A percentile compares a stretch with the other conserved stretches of the same genome.
Evolutionary conservation across 2,888 invertebrate genomes (phyloP).

Genomic region (Rhagium mordax): DNA sequence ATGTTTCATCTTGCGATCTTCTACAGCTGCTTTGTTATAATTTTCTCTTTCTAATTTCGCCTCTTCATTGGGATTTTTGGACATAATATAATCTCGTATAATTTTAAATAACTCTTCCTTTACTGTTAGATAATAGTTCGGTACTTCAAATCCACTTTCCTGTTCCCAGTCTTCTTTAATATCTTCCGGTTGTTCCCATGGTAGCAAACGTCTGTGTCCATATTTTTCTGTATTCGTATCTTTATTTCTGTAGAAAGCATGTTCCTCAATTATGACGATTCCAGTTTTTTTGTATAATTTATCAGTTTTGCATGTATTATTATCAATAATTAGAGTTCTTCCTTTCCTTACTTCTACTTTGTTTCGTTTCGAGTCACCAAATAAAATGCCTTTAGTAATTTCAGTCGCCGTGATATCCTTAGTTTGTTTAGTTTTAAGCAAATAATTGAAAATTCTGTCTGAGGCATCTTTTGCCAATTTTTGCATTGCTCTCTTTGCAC

Average conservation of each 20-base stretch:
- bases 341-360: constrained; percentile 36
- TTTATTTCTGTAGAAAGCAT: constrained; percentile 39
- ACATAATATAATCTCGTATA: constrained; percentile 35
- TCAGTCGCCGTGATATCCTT: constrained; percentile 35
- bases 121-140: constrained; percentile 19
- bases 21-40: constrained; percentile 18
- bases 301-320: constrained; percentile 38
- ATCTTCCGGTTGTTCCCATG: constrained; percentile 43
- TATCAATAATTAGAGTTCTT: constrained; percentile 23
- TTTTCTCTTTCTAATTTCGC: constrained; percentile 36
- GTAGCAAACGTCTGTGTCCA: constrained; percentile 40
- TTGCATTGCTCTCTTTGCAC: constrained; percentile 38
- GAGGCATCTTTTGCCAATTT: constrained; percentile 38
- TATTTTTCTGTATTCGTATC: constrained; percentile 38
- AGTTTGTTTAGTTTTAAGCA: constrained; percentile 29
- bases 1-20: constrained; percentile 37
- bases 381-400: constrained; percentile 44
- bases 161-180: constrained; percentile 38
- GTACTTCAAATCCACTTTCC: constrained; percentile 11
- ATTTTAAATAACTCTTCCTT: constrained; percentile 29
- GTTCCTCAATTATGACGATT: constrained; percentile 24
- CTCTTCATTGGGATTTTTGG: constrained; percentile 29
- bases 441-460: constrained; percentile 37
- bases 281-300: constrained; percentile 45
- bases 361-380: constrained; percentile 43